phyloP scores from a whole-genome alignment of 2,888 invertebrate species.

The Didymodactylos carnosus region DNA sequence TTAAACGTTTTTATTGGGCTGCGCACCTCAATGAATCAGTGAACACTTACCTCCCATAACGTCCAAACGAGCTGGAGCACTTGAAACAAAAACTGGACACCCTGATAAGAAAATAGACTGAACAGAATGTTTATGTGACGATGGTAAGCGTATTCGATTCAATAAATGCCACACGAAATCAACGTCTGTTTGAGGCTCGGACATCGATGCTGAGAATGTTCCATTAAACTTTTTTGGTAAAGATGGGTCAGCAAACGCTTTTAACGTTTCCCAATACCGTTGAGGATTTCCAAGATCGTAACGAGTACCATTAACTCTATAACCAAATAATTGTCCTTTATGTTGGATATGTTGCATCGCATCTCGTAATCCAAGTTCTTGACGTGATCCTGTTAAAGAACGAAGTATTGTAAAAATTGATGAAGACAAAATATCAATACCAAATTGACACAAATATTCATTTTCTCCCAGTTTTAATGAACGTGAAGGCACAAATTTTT shows the following conservation, averaged over 20 bases:
- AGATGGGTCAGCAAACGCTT: not conserved
- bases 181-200: no score
- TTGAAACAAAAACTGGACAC: not conserved
- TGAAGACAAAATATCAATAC: not conserved
- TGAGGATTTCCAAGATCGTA: not conserved
- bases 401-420: not conserved
- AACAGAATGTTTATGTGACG: no score
- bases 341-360: not conserved
- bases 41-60: not conserved
- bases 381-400: no score
- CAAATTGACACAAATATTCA: not conserved
- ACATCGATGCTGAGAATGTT: not conserved
- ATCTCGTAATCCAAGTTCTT: not conserved
- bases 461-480: not conserved
- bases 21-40: no score
- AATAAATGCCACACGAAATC: not conserved
- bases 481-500: not conserved
- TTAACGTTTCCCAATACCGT: not conserved
- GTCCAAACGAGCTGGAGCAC: not conserved
- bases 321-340: not conserved
- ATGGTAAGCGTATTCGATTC: not conserved
- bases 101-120: no score
- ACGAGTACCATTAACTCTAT: not conserved
- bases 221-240: not conserved
- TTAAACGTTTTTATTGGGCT: no score